Evolutionary conservation across 2,113 vertebrate species (phyloP).

Genomic region (Neogobius melanostomus): DNA sequence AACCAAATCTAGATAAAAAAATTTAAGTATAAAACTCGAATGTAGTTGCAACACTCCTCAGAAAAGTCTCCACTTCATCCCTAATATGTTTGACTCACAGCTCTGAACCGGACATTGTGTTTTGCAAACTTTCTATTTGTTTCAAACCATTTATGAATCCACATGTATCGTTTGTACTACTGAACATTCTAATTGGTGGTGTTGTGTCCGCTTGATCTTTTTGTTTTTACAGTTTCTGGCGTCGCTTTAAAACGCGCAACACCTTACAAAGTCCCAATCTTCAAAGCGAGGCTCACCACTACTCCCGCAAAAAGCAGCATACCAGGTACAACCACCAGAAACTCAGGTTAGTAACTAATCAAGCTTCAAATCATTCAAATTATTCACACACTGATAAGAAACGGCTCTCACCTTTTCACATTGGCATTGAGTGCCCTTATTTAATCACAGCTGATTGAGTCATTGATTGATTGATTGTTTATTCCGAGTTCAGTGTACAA

Average conservation of each 20-base stretch:
- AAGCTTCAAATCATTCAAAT: not conserved
- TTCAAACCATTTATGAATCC: not conserved
- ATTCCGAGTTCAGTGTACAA: too few relatives aligned
- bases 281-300: constrained; percentile 48
- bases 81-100: too few relatives aligned
- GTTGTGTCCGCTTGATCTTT: not conserved
- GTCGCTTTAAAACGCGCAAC: constrained; percentile 34
- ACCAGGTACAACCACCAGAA: constrained; percentile 41
- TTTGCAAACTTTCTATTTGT: too few relatives aligned
- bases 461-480: too few relatives aligned
- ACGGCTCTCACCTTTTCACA: not conserved
- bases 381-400: constrained; percentile 7
- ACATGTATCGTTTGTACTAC: not conserved
- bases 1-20: too few relatives aligned
- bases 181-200: not conserved
- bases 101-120: too few relatives aligned
- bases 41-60: too few relatives aligned
- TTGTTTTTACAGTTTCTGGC: constrained; percentile 40
- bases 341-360: not conserved
- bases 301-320: constrained; percentile 35
- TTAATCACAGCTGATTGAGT: constrained; percentile 30
- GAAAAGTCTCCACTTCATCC: too few relatives aligned
- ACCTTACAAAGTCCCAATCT: constrained; percentile 38
- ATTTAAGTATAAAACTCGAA: too few relatives aligned
- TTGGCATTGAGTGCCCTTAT: not conserved